Conservation (phyloP, 2,888 invertebrate species). For the Cactoblastis cactorum region DNA sequence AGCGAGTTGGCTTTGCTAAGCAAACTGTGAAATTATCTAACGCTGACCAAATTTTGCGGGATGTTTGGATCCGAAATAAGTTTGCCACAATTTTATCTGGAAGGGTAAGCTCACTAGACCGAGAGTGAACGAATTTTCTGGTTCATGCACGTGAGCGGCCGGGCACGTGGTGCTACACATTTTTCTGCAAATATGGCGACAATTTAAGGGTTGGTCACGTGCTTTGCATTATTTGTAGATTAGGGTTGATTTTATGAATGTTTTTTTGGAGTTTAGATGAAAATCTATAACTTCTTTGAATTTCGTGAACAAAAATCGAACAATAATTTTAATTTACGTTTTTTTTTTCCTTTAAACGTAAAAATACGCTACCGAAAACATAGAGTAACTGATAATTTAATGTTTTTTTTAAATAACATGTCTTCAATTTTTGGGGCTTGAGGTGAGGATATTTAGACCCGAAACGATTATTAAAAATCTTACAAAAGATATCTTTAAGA, state of each 20-base stretch:
- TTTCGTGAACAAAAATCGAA: too few species aligned
- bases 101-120: constrained; percentile 2
- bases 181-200: constrained; percentile 2
- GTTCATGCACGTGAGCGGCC: neutral
- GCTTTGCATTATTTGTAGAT: neutral
- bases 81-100: neutral
- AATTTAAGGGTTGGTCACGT: constrained; percentile 8
- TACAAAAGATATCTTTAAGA: too few species aligned
- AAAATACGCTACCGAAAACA: too few species aligned
- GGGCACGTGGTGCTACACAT: constrained; percentile 1
- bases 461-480: too few species aligned
- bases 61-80: neutral
- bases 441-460: too few species aligned
- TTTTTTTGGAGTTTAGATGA: neutral
- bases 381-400: too few species aligned
- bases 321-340: too few species aligned
- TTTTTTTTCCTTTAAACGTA: too few species aligned
- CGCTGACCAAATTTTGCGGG: neutral
- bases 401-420: too few species aligned
- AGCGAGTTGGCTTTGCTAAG: neutral
- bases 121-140: constrained; percentile 7
- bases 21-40: neutral
- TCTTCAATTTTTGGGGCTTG: too few species aligned
- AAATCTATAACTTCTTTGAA: neutral
- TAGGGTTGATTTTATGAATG: neutral